A percentile compares a stretch with the other conserved stretches of the same genome.
These are phyloP conservation scores for Nephrocerus scutellatus DNA, from an alignment of 2,888 invertebrate genomes.

Conservation along the genomic window DNA sequence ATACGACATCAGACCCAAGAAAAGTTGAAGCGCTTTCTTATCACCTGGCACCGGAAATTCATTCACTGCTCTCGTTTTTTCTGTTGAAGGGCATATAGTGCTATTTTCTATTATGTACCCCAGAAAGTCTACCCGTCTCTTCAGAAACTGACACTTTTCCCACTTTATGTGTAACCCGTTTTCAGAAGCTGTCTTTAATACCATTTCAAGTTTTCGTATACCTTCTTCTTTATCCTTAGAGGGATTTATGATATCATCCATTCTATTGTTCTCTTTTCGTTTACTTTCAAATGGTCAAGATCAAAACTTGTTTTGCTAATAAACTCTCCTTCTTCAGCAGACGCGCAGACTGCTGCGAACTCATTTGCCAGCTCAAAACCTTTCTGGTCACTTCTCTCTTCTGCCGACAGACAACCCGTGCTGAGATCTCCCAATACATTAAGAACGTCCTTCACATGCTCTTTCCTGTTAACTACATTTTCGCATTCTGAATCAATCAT, in stretches of 20 bases:
- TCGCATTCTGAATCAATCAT: no score
- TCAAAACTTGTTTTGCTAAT: no score
- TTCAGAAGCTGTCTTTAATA: not conserved
- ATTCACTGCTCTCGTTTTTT: conserved; percentile 12
- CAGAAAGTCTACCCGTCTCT: conserved; percentile 1
- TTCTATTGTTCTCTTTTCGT: conserved; percentile 7
- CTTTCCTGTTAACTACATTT: no score
- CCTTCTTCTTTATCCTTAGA: conserved; percentile 12
- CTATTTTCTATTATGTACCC: conserved; percentile 7
- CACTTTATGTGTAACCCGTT: conserved; percentile 8
- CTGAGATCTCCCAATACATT: no score
- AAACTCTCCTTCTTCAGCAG: no score
- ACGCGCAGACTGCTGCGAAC: no score
- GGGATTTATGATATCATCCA: conserved; percentile 19
- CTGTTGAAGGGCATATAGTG: conserved; percentile 10
- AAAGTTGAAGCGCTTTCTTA: conserved; percentile 11
- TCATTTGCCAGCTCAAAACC: no score
- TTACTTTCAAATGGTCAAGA: conserved; percentile 5
- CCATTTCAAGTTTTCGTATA: not conserved
- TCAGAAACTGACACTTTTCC: conserved; percentile 12
- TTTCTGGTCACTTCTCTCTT: no score
- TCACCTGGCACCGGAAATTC: conserved; percentile 12
- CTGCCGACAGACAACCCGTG: conserved; percentile 2
- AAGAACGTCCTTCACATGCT: no score
- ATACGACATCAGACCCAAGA: conserved; percentile 17